Conservation (phyloP, 2,888 invertebrate species). For the Ichneumoninae sp. region DNA sequence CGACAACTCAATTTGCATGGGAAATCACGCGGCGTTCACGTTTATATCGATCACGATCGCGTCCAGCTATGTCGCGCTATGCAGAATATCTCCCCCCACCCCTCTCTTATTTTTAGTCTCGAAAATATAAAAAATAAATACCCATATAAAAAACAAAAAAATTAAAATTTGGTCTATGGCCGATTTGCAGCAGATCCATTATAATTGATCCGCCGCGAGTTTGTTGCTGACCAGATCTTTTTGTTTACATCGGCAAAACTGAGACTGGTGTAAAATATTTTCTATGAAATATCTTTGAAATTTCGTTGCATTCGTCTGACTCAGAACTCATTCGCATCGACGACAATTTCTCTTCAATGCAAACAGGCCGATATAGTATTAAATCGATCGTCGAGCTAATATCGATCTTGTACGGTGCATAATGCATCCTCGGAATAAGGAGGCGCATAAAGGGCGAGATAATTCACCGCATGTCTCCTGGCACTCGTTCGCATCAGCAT, state of each 20-base stretch:
- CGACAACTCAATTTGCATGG: conserved; percentile 81
- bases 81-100: background rate
- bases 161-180: background rate
- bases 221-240: background rate
- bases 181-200: too few relatives aligned
- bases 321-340: background rate
- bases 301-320: background rate
- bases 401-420: conserved; percentile 49
- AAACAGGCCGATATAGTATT: conserved; percentile 39
- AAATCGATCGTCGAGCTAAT: conserved; percentile 53
- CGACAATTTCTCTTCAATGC: conserved; percentile 29
- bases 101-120: background rate
- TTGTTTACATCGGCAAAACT: background rate
- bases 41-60: conserved; percentile 44
- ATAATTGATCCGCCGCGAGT: too few relatives aligned
- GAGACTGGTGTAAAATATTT: background rate
- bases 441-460: conserved; percentile 53
- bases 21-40: conserved; percentile 75
- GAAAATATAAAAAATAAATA: background rate
- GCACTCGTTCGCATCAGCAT: conserved; percentile 33
- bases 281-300: background rate
- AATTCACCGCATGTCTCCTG: conserved; percentile 51
- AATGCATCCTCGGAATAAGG: conserved; percentile 51
- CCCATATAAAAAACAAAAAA: background rate
- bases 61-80: conserved; percentile 9